Conservation (phyloP, 2,113 vertebrate species). For the Chaetorhynchus papuensis region DNA sequence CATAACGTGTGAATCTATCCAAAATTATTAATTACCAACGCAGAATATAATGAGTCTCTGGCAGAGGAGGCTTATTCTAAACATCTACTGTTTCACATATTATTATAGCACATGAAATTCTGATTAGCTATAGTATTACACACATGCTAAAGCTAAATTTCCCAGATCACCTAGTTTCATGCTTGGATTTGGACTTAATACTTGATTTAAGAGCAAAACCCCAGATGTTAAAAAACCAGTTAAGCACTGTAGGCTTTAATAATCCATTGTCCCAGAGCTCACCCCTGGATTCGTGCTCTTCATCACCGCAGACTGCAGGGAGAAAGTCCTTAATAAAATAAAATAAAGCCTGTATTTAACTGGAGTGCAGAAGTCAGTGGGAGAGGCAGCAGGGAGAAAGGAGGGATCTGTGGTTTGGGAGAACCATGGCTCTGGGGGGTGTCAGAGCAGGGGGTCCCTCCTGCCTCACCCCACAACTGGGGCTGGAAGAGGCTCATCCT, state of each 20-base stretch:
- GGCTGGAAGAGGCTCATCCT: not conserved
- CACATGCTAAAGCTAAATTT: conserved; percentile 43
- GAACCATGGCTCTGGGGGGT: not conserved
- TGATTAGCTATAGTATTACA: conserved; percentile 40
- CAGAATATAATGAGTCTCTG: not conserved
- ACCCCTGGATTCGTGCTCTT: not conserved
- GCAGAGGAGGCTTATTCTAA: not conserved
- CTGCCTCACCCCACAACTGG: not conserved
- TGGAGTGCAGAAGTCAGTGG: not conserved
- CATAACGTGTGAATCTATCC: not conserved
- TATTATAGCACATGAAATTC: conserved; percentile 26
- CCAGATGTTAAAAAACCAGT: not conserved
- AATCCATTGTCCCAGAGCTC: conserved; percentile 33
- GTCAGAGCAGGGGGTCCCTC: not conserved
- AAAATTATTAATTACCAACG: not conserved
- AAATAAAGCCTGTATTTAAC: not conserved
- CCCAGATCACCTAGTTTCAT: conserved; percentile 49
- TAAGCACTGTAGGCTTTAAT: conserved; percentile 19
- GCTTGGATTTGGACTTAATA: conserved; percentile 46
- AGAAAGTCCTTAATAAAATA: not conserved
- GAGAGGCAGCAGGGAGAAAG: not conserved
- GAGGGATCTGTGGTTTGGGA: not conserved
- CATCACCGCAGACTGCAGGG: not conserved
- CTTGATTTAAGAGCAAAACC: conserved; percentile 29
- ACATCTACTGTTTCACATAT: not conserved